Evolutionary conservation across 1,140 invertebrate species (phyloP), one percentile per base, ranked within the genome.

Genomic region (Apis laboriosa): DNA sequence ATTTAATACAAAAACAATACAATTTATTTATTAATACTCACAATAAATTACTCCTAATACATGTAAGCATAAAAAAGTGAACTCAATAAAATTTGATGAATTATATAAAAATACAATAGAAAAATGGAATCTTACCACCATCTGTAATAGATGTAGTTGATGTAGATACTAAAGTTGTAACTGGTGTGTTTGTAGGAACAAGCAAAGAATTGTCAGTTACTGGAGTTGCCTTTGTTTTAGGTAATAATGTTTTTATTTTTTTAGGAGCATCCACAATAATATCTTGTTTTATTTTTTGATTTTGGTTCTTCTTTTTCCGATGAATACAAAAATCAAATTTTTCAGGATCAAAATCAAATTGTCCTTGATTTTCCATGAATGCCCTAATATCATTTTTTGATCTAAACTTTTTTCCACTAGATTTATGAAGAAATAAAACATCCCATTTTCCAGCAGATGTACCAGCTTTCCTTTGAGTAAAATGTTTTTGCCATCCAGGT

Each of bases 391-490:
- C 94, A 81, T 93, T 94, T 86, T 92, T 90, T 0, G 93, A 94
- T 63, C 94, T 86, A 68, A 95, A 95, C 73, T 94, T 95, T 53
- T 94, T 94, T 0, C 94, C 94, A 72, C 92, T 92, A 0, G 89
- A 90, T 79, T 92, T 88, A 73, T 95, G 95, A 4, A 97, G 93
- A 83, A 97, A 95, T 80, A 97, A 95, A 13, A 97, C 96, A 92
- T 97, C 97, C 97, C 97, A 97, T 92, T 97, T 97, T 11, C 97
- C 97, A 19, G 96, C 96, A 8, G 96, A 96, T 84, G 95, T 94
- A 4, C 96, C 96, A 74, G 95, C 92, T 78, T 95, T 95, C 64
- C 96, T 94, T 88, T 96, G 95, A 4, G 96, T 96, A 90, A 97
- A 96, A 90, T 97, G 96, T 92, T 97, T 97, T 3, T 95, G 95